Evolutionary conservation across 2,797 vertebrate genomes (phyloP), one percentile per base, ranked within the genome.

Genomic region (Molossus molossus): DNA sequence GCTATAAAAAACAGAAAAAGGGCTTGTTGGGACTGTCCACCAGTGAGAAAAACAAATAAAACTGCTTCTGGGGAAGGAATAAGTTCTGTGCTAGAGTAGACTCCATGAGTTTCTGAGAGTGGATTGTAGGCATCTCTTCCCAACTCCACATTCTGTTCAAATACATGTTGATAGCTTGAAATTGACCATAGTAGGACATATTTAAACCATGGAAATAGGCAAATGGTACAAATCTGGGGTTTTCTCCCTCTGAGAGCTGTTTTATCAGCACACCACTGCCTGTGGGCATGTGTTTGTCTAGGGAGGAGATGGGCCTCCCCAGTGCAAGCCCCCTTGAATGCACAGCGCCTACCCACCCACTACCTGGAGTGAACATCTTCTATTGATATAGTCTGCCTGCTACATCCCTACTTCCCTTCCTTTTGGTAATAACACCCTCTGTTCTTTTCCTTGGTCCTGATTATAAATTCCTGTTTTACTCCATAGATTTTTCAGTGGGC

Each of bases 401-500:
- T 84, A 20, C 70, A 87, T 65, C 57, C 15, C 53, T 80, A 29
- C 10, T 70, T 90, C 17, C 79, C 69, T 87, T 83, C 45, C 62
- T 69, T 84, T 88, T 90, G 70, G 33, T 53, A 77, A 57, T 64
- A 92, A 79, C 18, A 82, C 11, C 12, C 67, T 25, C 67, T 50
- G 9, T 85, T 92, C 27, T 87, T 60, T 90, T 73, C 57, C 15
- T 84, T 87, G 50, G n/a, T 48, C 65, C 27, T 77, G 81, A 70
- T 88, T 72, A 94, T 82, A 90, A 75, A 92, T 95, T 81, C 60
- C 45, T 92, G 67, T 80, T 93, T 94, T 89, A 65, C 12, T 93
- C 55, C 72, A 72, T 73, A 48, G 58, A 80, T 83, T 92, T 92
- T 90, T 21, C 13, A 77, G 37, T 70, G n/a, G 79, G 14, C 58